These are phyloP conservation scores for Chorisops tibialis DNA, from an alignment of 2,888 invertebrate species.

Conservation along the genomic window DNA sequence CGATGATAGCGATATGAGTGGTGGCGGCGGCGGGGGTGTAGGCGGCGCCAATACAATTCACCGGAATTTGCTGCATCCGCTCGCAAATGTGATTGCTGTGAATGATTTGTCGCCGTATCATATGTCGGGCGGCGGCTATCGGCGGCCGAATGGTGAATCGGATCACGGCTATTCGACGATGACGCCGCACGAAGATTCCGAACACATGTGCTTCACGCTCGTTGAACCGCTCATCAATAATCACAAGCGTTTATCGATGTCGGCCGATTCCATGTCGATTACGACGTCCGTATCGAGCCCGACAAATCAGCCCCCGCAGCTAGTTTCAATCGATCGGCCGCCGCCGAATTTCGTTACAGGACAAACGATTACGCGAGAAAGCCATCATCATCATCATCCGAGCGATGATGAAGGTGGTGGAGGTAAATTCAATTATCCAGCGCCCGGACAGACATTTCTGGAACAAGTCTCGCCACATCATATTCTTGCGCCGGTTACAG, in stretches of 20 bases:
- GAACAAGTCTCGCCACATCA: slow-evolving; percentile 51
- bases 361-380: background rate
- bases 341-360: background rate
- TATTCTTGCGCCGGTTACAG: slow-evolving; percentile 83
- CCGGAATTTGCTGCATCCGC: slow-evolving; percentile 64
- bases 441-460: slow-evolving; percentile 46
- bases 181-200: slow-evolving; percentile 88
- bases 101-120: slow-evolving; percentile 77
- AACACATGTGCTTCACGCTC: slow-evolving; percentile 72
- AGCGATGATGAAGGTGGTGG: slow-evolving; percentile 45
- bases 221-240: slow-evolving; percentile 60
- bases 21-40: slow-evolving; percentile 39
- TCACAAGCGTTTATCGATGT: slow-evolving; percentile 56
- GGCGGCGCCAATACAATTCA: slow-evolving; percentile 47
- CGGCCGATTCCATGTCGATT: slow-evolving; percentile 59
- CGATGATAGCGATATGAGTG: slow-evolving; percentile 50
- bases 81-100: slow-evolving; percentile 62
- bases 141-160: slow-evolving; percentile 65
- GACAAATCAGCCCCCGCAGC: slow-evolving; percentile 43
- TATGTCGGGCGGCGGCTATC: slow-evolving; percentile 68
- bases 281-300: slow-evolving; percentile 55
- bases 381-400: too few relatives aligned
- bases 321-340: slow-evolving; percentile 2
- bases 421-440: too few relatives aligned
- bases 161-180: slow-evolving; percentile 94